Conservation (phyloP, 2,113 vertebrate genomes). For the Irena cyanogastra region DNA sequence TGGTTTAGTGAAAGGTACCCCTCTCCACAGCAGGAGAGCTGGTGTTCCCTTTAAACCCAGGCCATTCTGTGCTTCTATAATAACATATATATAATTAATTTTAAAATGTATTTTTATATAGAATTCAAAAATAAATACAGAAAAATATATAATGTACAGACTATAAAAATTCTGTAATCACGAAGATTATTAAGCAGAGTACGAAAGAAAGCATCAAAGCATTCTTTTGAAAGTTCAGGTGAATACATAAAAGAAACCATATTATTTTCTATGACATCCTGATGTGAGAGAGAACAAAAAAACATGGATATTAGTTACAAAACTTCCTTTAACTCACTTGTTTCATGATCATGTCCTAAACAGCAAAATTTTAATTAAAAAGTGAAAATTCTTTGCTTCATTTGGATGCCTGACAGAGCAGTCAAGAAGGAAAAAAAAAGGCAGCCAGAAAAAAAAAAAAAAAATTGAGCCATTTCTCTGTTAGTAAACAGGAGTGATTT, state of each 20-base stretch:
- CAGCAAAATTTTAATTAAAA: neutral
- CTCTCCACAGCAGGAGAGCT: neutral
- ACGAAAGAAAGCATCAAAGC: neutral
- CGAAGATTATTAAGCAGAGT: neutral
- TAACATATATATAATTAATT: neutral
- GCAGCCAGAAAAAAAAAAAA: neutral
- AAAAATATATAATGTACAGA: neutral
- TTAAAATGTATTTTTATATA: neutral
- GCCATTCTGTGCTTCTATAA: neutral
- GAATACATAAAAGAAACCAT: neutral
- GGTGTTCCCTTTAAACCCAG: neutral
- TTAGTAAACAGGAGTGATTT: neutral
- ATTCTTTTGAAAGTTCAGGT: neutral
- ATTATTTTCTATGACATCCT: neutral
- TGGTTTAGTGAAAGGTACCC: neutral
- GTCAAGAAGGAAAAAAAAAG: neutral
- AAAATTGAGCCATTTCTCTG: neutral
- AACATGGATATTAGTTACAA: neutral
- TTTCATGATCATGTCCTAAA: neutral
- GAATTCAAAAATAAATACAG: neutral
- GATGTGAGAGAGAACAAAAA: neutral
- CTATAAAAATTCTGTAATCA: neutral
- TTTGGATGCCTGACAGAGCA: neutral
- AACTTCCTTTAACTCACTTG: neutral
- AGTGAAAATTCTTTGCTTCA: neutral